Base-by-base conservation (phyloP, 2,797 vertebrate species). In the Melanotaenia pygmaea region DNA sequence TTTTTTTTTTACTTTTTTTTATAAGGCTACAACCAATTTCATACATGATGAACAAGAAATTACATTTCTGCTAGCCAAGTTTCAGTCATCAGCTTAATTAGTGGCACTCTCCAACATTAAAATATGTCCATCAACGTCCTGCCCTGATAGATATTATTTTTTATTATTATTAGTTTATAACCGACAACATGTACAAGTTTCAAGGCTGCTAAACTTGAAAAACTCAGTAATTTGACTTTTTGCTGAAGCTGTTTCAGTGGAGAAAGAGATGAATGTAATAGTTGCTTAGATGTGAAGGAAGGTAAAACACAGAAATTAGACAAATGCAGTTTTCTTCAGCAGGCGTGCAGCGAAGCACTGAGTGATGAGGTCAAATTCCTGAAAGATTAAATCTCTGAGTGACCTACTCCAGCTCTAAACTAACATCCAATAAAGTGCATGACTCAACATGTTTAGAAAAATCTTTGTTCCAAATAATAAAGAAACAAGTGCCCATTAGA, bases 361-460 rank as follows among this genome's bases (percentile, higher is more conserved):
- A 83, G 56, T 0, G 35, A 80, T 75, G 68, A 74, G 77, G 82
- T 87, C 62, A 77, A 83, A 89, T 89, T 90, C 86, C 79, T 87
- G 54, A 54, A 67, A 89, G 90, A 90, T 81, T 81, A 81, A 84
- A 85, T 85, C 86, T 88, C 71, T 10, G 51, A 82, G 47, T 75
- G 78, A 85, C 84, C 81, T 24, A 63, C 68, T 71, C 76, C 72
- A 54, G 53, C 72, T 67, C 81, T 79, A 81, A 87, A 80, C 72
- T 30, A 72, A 78, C 79, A 63, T 84, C 72, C 57, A 83, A 76
- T 79, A 74, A 86, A 83, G 64, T 73, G 76, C 74, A 43, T 32
- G 86, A 86, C 68, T 72, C 77, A 61, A 87, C 86, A 61, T 2
- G 70, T 78, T 79, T 26, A 11, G 13, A 72, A 12, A 16, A 20